Evolutionary conservation across 2,113 vertebrate genomes (phyloP), one percentile per base, ranked within the genome.

Genomic region (Lipotes vexillifer): DNA sequence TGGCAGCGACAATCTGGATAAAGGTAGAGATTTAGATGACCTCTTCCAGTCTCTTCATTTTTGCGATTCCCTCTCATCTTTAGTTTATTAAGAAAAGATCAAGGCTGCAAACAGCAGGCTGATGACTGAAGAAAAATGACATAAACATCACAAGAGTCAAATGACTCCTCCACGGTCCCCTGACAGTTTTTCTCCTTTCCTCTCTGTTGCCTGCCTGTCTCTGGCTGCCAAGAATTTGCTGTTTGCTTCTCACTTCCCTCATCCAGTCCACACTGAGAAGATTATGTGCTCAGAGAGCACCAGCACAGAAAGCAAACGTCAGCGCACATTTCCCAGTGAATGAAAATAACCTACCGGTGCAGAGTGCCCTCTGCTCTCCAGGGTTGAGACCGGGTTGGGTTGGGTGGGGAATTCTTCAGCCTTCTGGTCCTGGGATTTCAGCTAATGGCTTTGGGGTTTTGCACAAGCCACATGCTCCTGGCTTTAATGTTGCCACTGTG

Each of bases 191-290:
- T 52, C 90, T 96, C 80, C 87, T 90, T 94, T 90, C 44, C 46
- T 95, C 25, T 85, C 93, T 88, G 66, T 46, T 74, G 84, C 83
- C 94, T 97, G 96, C 89, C 83, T 97, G 74, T 94, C 96, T 97
- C 83, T 89, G 74, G 78, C 97, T 98, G 97, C 98, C 97, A 98
- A 98, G 96, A 97, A 97, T 97, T 97, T 96, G 94, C 96, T 98
- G 98, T 98, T 97, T 97, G 92, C 92, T 98, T 97, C 98, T 98
- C 98, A 97, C 96, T 96, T 98, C 95, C 71, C 96, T 97, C 96
- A 96, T 97, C 95, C 96, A 97, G 93, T 97, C 97, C 97, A 98
- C 95, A 98, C 97, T 98, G 98, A 98, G 97, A 98, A 97, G 96
- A 97, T 96, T 97, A 94, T 81, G 68, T 96, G 96, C 97, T 94